Evolutionary conservation across 2,113 vertebrate genomes (phyloP), one percentile per base, ranked within the genome.

Genomic region (Tursiops truncatus): DNA sequence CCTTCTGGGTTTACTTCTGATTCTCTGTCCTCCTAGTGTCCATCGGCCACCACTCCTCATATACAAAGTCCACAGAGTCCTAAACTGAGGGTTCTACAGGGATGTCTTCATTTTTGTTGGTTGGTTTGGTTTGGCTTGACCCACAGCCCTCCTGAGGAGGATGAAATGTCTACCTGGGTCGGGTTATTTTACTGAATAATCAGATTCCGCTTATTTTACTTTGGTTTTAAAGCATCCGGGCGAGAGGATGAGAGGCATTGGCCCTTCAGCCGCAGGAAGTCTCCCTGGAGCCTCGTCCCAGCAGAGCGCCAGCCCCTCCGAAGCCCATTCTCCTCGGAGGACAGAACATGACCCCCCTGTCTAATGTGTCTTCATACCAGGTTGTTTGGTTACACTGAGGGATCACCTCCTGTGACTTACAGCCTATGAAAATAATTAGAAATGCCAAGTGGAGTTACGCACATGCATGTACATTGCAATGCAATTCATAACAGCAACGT

Each of bases 401-500:
- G 15, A 25, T 11, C 3, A 0, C 9, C 79, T 63, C 67, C 41
- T 13, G 3, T 4, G 44, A 79, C 38, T 23, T 5, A 21, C 6
- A 33, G n/a, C 41, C 26, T 8, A 3, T 12, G 33, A 7, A 82
- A 47, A 28, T 2, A 20, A 15, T 41, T 0, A 44, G 81, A 77
- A 70, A 58, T 2, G 12, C 33, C 18, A 5, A 5, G 0, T 33
- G 20, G 8, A 18, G 11, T 17, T 60, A 11, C 1, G 1, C 4
- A 2, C 5, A 28, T 0, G 1, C 0, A 0, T 0, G 1, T 2
- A 1, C 0, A 0, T 12, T 10, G 0, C 0, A 1, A 0, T 6
- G 4, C 36, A 7, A 6, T 18, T 50, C 17, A 2, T 0, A 10
- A 26, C 4, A 25, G 8, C 6, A 47, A 33, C 2, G 18, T 3